Base-by-base conservation (phyloP, 2,888 invertebrate genomes). In the Lasioglossum leucozonium region DNA sequence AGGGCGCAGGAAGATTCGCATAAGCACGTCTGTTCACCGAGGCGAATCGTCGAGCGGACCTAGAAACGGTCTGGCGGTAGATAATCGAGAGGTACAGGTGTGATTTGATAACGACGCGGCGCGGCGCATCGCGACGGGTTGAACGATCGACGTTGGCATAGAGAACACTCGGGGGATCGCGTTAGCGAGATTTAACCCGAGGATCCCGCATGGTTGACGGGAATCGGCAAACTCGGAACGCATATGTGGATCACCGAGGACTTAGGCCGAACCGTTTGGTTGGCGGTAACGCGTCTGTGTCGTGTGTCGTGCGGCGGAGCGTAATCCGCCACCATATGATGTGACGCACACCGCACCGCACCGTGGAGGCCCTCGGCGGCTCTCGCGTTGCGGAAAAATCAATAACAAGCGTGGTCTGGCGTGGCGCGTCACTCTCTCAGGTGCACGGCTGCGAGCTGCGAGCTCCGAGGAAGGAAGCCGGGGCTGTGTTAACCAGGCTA, bases 321-420 rank as follows among this genome's bases (percentile, higher is more conserved):
- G 86, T 93, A 92, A 93, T 92, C 89, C 90, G 90, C 83, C 91
- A 91, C 91, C 92, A 91, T 92, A 93, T 92, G 93, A 93, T 91
- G 92, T 91, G 92, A 92, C 92, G 92, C 87, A 88, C 87, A 84
- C 67, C 88, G 90, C 87, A 84, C 67, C 88, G 90, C 34, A 34
- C 34, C 34, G 34, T 77, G 82, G 47, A 88, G 73, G 65, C 85
- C 82, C 86, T 85, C 86, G 84, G 88, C 82, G 89, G 91, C 90
- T 91, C 92, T 93, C 92, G 92, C 90, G 92, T 92, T 92, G 92
- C 91, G 91, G 93, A 94, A 94, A 94, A 94, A 94, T 94, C 94
- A 94, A 94, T 94, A 94, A 92, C 93, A 93, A 94, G 92, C 94
- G 92, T 94, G 93, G 93, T 91, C 90, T 92, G 93, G 91, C 90